Conservation (phyloP, 2,797 vertebrate species). For the Eulemur rubriventer region DNA sequence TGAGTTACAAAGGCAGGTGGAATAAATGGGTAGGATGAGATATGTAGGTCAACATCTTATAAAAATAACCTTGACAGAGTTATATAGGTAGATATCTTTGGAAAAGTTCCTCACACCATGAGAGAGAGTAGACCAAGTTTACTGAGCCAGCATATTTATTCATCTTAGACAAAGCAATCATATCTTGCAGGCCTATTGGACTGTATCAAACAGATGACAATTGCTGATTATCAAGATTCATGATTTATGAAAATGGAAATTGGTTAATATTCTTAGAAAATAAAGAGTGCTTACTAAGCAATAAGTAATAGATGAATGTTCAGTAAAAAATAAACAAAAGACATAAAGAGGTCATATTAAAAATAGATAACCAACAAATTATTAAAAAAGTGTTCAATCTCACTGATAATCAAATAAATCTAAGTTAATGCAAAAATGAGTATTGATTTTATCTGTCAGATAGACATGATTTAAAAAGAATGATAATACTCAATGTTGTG, state of each 20-base stretch:
- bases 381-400: neutral
- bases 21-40: neutral
- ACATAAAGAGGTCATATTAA: neutral
- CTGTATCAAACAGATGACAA: neutral
- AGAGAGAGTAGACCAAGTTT: neutral
- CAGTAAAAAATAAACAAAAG: neutral
- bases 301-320: neutral
- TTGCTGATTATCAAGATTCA: neutral
- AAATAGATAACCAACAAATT: neutral
- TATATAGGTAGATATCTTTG: neutral
- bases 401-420: slow-evolving; percentile 1
- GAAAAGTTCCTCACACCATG: neutral
- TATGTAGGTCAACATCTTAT: slow-evolving; percentile 35
- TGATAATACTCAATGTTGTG: neutral
- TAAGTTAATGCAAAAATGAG: slow-evolving; percentile 1
- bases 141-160: neutral
- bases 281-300: neutral
- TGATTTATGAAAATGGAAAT: neutral
- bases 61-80: slow-evolving; percentile 48
- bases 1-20: neutral
- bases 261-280: neutral
- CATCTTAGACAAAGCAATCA: neutral
- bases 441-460: neutral
- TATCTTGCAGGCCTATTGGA: neutral
- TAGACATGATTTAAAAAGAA: slow-evolving; percentile 25